Evolutionary conservation across 2,797 vertebrate genomes (phyloP).

Genomic region (Psittacula echo): DNA sequence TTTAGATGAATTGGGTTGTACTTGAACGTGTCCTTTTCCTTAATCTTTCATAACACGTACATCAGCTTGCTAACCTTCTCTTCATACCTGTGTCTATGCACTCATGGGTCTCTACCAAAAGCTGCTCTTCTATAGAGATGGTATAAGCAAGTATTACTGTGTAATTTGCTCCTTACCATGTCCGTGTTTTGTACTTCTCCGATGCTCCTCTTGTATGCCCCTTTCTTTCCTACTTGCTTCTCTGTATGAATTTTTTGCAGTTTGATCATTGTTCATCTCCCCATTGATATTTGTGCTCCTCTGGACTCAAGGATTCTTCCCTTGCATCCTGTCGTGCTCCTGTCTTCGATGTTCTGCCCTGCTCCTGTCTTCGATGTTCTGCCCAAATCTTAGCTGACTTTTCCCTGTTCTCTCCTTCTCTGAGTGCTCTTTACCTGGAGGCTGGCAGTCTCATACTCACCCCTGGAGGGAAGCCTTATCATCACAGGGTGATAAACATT

Average conservation of each 20-base stretch:
- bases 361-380: neutral
- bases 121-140: neutral
- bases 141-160: neutral
- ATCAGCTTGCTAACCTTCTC: neutral
- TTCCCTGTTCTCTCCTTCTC: neutral
- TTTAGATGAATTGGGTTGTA: neutral
- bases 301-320: neutral
- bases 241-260: neutral
- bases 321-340: neutral
- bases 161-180: neutral
- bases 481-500: neutral
- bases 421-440: neutral
- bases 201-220: neutral
- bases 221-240: neutral
- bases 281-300: neutral
- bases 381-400: neutral
- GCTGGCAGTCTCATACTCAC: neutral
- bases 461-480: neutral
- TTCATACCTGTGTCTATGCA: accelerated
- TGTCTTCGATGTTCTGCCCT: neutral
- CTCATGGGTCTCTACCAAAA: neutral
- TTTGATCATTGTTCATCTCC: neutral
- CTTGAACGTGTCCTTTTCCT: neutral
- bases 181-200: neutral
- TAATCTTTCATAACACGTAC: neutral